A percentile compares a stretch with the other conserved stretches of the same genome.
Conservation (phyloP, 2,797 vertebrate genomes). For the Arctocebus calabarensis region DNA sequence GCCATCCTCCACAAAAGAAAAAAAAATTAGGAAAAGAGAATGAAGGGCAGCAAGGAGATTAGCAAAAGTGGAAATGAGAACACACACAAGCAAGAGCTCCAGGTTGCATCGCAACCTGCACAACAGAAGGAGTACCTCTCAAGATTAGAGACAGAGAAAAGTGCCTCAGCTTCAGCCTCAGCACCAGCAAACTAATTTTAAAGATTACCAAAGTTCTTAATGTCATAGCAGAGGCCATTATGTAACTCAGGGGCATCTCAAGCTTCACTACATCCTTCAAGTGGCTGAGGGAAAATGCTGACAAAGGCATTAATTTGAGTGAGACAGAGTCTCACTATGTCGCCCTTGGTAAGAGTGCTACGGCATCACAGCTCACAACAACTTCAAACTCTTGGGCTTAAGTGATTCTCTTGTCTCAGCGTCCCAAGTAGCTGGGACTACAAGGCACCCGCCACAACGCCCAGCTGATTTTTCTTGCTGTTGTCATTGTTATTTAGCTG, state of each 20-base stretch:
- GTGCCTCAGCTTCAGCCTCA: neutral
- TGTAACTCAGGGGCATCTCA: neutral
- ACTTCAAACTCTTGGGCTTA: too few relatives aligned
- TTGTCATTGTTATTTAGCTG: too few relatives aligned
- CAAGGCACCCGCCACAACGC: too few relatives aligned
- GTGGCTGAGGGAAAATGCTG: neutral
- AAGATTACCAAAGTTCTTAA: neutral
- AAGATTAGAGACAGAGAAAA: neutral
- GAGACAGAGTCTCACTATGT: too few relatives aligned
- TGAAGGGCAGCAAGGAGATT: neutral
- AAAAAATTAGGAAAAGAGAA: neutral
- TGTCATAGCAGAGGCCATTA: neutral
- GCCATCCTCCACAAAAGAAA: neutral
- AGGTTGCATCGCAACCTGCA: neutral
- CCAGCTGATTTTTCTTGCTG: too few relatives aligned
- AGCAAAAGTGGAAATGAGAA: neutral
- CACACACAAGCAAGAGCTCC: neutral
- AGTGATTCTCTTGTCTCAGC: too few relatives aligned
- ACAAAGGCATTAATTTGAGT: neutral
- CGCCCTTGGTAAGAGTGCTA: too few relatives aligned
- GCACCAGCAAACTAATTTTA: neutral
- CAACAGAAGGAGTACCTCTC: neutral
- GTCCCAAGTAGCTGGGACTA: too few relatives aligned
- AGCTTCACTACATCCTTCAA: neutral
- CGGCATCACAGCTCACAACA: too few relatives aligned